Percentiles rank a stretch among this genome's conserved stretches.
phyloP scores from a whole-genome alignment of 2,888 invertebrate genomes.

The Actias luna region DNA sequence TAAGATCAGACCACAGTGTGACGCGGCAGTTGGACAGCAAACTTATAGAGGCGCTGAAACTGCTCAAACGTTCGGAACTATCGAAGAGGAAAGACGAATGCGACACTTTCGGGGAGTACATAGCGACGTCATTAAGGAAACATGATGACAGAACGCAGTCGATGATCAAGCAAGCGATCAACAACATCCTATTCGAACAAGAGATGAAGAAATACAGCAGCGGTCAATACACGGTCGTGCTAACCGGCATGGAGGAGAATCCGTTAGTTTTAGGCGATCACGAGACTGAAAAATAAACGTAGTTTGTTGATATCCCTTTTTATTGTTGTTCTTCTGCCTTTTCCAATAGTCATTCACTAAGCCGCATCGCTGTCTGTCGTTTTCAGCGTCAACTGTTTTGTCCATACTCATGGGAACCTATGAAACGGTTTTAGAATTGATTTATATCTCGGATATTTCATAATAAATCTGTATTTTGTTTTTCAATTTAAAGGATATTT shows the following conservation, averaged over 20 bases:
- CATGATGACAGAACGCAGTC: conserved; percentile 68
- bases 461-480: too few species aligned
- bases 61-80: conserved; percentile 45
- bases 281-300: conserved; percentile 15
- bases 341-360: too few species aligned
- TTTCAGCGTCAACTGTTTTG: too few species aligned
- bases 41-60: conserved; percentile 44
- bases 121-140: conserved; percentile 67
- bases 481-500: too few species aligned
- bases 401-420: too few species aligned
- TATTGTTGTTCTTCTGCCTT: not conserved
- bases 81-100: conserved; percentile 68
- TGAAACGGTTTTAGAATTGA: too few species aligned
- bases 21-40: conserved; percentile 15
- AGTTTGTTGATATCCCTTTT: not conserved
- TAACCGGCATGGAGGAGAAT: conserved; percentile 54
- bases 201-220: conserved; percentile 69
- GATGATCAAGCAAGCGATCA: conserved; percentile 75
- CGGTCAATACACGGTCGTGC: conserved; percentile 50
- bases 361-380: too few species aligned
- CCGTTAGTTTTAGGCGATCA: conserved; percentile 52
- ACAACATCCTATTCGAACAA: conserved; percentile 71
- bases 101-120: conserved; percentile 72
- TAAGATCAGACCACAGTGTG: not conserved
- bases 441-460: too few species aligned